Evolutionary conservation across 2,888 invertebrate genomes (phyloP).

Genomic region (Oligia strigilis): DNA sequence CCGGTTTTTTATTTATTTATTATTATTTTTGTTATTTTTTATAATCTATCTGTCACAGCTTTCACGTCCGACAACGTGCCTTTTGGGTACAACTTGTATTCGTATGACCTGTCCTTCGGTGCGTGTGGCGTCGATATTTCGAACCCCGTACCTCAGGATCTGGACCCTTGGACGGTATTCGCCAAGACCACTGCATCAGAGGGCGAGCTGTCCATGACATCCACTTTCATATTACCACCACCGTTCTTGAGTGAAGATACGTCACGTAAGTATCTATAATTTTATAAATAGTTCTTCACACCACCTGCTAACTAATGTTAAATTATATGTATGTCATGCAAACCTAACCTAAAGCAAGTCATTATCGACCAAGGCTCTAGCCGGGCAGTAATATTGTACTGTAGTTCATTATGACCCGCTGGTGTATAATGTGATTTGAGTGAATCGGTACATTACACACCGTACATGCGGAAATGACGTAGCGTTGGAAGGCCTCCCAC

Average conservation of each 20-base stretch:
- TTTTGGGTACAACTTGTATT: slow-evolving; percentile 59
- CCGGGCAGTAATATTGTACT: too few relatives aligned
- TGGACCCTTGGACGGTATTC: slow-evolving; percentile 81
- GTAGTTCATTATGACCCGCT: too few relatives aligned
- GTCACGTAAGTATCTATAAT: slow-evolving; percentile 13
- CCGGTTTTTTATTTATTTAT: too few relatives aligned
- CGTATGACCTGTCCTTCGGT: slow-evolving; percentile 62
- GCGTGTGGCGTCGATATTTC: slow-evolving; percentile 71
- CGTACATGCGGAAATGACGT: too few relatives aligned
- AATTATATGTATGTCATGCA: neutral
- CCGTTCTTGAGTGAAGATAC: too few relatives aligned
- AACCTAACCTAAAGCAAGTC: neutral
- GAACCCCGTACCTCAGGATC: slow-evolving; percentile 70
- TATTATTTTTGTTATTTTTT: too few relatives aligned
- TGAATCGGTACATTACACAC: neutral
- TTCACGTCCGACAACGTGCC: slow-evolving; percentile 75
- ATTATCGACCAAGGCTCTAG: too few relatives aligned
- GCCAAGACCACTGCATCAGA: slow-evolving; percentile 73
- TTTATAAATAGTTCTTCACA: neutral
- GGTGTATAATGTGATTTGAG: too few relatives aligned
- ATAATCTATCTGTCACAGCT: slow-evolving; percentile 68
- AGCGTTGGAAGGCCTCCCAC: too few relatives aligned
- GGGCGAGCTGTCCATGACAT: slow-evolving; percentile 70
- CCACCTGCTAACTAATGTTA: neutral
- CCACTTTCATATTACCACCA: slow-evolving; percentile 30